phyloP scores from a whole-genome alignment of 1,140 invertebrate species.

The Neelides sp. region DNA sequence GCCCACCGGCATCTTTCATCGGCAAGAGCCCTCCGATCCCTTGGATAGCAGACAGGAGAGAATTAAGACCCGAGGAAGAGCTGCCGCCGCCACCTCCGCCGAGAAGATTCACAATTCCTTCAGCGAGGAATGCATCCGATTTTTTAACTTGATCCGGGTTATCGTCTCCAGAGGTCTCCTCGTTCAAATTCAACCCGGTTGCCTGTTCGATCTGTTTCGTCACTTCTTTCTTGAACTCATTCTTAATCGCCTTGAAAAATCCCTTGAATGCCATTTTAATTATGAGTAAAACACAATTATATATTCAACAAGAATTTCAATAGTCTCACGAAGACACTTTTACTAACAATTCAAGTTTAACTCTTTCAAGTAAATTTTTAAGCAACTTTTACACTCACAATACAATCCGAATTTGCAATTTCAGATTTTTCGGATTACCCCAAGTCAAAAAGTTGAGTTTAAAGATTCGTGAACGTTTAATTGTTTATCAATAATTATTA shows the following conservation, averaged over 20 bases:
- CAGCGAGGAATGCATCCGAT: conserved; percentile 10
- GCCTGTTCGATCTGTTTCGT: conserved; percentile 12
- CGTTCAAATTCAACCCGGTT: background rate
- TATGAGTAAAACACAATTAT: too few relatives aligned
- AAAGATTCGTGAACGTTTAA: too few relatives aligned
- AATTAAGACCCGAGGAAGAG: background rate
- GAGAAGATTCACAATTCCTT: conserved; percentile 21
- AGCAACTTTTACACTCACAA: too few relatives aligned
- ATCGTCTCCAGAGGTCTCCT: background rate
- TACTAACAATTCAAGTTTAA: too few relatives aligned
- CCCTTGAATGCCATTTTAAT: conserved; percentile 29
- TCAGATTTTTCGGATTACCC: too few relatives aligned
- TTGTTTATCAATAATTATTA: too few relatives aligned
- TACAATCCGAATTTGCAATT: too few relatives aligned
- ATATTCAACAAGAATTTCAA: too few relatives aligned
- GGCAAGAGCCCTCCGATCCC: conserved; percentile 20
- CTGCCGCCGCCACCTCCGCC: conserved; percentile 7
- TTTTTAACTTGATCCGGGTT: conserved; percentile 4
- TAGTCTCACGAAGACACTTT: too few relatives aligned
- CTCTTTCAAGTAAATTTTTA: too few relatives aligned
- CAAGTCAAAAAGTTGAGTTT: too few relatives aligned
- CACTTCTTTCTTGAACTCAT: conserved; percentile 26
- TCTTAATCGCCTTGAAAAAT: conserved; percentile 29
- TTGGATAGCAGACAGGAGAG: conserved; percentile 19
- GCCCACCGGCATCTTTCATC: conserved; percentile 13